These are phyloP conservation scores for Anoura caudifer DNA, from an alignment of 2,113 vertebrate genomes.

Conservation along the genomic window DNA sequence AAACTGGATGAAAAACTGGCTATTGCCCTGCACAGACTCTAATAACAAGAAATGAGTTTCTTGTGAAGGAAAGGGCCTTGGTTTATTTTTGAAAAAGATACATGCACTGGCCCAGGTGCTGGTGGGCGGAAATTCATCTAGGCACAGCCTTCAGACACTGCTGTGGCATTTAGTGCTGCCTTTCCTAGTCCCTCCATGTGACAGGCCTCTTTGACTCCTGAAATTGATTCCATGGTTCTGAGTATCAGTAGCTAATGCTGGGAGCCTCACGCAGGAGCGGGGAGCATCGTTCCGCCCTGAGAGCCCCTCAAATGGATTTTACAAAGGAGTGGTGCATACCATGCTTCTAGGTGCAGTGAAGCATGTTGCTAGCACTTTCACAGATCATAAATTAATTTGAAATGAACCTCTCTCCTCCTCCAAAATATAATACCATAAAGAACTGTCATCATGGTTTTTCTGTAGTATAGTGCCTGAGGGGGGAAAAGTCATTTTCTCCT, in stretches of 20 bases:
- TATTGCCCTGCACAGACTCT: background rate
- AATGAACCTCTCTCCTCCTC: slow-evolving; percentile 66
- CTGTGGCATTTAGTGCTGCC: background rate
- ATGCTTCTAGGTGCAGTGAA: slow-evolving; percentile 43
- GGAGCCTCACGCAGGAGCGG: background rate
- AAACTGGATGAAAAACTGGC: slow-evolving; percentile 55
- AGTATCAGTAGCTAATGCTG: background rate
- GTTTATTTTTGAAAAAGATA: slow-evolving; percentile 5
- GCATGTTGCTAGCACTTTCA: slow-evolving; percentile 52
- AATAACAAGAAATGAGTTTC: slow-evolving; percentile 34
- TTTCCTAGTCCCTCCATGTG: background rate
- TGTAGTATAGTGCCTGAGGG: slow-evolving; percentile 7
- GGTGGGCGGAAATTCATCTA: background rate
- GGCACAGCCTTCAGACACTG: background rate
- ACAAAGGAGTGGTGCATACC: background rate
- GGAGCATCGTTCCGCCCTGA: background rate
- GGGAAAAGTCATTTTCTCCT: slow-evolving; percentile 62
- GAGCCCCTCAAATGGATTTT: slow-evolving; percentile 59
- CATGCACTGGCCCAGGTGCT: background rate
- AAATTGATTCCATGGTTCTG: slow-evolving; percentile 52
- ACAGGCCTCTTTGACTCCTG: slow-evolving; percentile 37
- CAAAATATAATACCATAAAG: slow-evolving; percentile 53
- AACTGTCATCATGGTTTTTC: slow-evolving; percentile 31
- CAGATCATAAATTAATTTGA: slow-evolving; percentile 72
- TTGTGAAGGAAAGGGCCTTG: slow-evolving; percentile 28